Evolutionary conservation across 1,140 invertebrate genomes (phyloP).

Genomic region (Stegodyphus mimosarum): DNA sequence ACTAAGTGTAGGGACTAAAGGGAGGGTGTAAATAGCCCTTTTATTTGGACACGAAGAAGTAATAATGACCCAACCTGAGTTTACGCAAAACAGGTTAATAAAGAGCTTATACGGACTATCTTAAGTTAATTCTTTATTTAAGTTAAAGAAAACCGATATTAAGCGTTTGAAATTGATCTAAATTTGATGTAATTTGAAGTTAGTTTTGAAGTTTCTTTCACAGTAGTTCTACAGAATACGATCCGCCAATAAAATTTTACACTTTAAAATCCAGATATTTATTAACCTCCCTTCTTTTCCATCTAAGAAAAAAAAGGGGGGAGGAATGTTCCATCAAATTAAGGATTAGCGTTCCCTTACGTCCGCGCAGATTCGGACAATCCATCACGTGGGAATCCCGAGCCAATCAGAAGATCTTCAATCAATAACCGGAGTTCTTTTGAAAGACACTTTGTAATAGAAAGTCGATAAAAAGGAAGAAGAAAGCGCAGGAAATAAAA

Average conservation of each 20-base stretch:
- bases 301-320: background rate
- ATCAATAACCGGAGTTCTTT: background rate
- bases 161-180: background rate
- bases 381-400: background rate
- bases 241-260: too few relatives aligned
- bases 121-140: too few relatives aligned
- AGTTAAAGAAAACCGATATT: too few relatives aligned
- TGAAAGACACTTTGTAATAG: background rate
- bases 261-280: too few relatives aligned
- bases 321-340: background rate
- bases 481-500: too few relatives aligned
- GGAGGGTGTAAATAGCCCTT: too few relatives aligned
- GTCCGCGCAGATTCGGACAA: background rate
- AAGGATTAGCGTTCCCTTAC: background rate
- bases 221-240: too few relatives aligned
- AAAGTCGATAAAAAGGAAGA: background rate
- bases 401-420: background rate
- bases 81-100: too few relatives aligned
- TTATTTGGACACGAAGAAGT: too few relatives aligned
- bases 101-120: too few relatives aligned
- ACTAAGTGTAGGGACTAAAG: too few relatives aligned
- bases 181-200: background rate
- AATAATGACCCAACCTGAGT: too few relatives aligned
- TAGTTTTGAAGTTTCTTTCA: background rate
- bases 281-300: background rate